A percentile compares a stretch with the other conserved stretches of the same genome.
phyloP scores from a whole-genome alignment of 1,140 invertebrate species.

The Orchesella cincta region DNA sequence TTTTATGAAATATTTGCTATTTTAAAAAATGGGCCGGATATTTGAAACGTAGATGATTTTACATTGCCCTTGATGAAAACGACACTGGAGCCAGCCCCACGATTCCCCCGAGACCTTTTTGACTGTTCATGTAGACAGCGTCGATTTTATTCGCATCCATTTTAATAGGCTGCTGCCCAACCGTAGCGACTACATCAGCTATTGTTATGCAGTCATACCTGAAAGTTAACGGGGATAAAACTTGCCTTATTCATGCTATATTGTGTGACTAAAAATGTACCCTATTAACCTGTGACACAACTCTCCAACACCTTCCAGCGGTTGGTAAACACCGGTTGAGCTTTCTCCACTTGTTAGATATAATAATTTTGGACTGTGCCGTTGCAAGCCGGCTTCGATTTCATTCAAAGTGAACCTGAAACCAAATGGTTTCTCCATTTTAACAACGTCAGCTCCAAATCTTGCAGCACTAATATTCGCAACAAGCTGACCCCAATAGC shows the following conservation, averaged over 20 bases:
- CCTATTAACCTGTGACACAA: conserved; percentile 73
- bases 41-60: too few relatives aligned
- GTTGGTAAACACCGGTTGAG: conserved; percentile 77
- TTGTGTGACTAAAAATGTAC: too few relatives aligned
- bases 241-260: not conserved
- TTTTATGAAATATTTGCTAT: too few relatives aligned
- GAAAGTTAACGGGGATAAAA: conserved; percentile 24
- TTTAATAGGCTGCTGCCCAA: conserved; percentile 73
- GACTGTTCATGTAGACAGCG: conserved; percentile 76
- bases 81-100: conserved; percentile 81
- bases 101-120: conserved; percentile 78
- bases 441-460: conserved; percentile 59
- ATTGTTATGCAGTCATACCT: conserved; percentile 71
- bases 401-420: conserved; percentile 62
- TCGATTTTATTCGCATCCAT: conserved; percentile 80
- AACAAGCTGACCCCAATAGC: conserved; percentile 79
- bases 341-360: conserved; percentile 84
- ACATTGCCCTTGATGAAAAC: conserved; percentile 58
- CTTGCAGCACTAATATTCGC: conserved; percentile 69
- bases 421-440: conserved; percentile 58
- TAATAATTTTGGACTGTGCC: conserved; percentile 67
- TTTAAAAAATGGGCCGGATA: too few relatives aligned
- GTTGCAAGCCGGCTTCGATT: conserved; percentile 64
- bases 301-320: conserved; percentile 72
- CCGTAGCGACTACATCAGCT: conserved; percentile 80